These are phyloP conservation scores for Cryptoblepharus egeriae DNA, from an alignment of 2,797 vertebrate genomes.

Conservation along the genomic window DNA sequence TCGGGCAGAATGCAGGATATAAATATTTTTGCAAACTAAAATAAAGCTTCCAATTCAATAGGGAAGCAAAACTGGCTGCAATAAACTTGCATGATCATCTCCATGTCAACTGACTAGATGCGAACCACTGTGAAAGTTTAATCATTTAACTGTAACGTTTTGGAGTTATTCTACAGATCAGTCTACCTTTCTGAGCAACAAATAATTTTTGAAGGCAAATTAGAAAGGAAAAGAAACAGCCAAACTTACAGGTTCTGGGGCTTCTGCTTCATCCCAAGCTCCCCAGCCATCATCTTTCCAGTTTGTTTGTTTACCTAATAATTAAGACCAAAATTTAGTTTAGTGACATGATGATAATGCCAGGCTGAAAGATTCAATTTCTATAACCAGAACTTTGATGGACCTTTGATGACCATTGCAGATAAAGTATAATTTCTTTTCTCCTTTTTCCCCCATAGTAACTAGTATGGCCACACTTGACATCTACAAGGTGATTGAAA, in stretches of 20 bases:
- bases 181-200: background rate
- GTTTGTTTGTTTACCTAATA: constrained; percentile 84
- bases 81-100: background rate
- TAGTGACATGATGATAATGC: background rate
- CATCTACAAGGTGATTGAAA: too few relatives aligned
- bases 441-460: background rate
- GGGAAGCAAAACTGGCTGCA: background rate
- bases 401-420: background rate
- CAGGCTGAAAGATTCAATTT: background rate
- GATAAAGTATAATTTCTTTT: background rate
- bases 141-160: background rate
- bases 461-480: background rate
- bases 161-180: background rate
- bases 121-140: background rate
- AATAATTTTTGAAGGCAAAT: background rate
- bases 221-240: background rate
- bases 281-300: constrained; percentile 96
- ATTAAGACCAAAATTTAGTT: too few relatives aligned
- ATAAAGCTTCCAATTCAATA: background rate
- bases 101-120: background rate
- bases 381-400: too few relatives aligned
- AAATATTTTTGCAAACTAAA: background rate
- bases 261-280: constrained; percentile 87
- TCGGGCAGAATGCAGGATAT: background rate
- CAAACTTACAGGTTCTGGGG: constrained; percentile 77